A percentile compares a stretch with the other conserved stretches of the same genome.
Conservation (phyloP, 2,113 vertebrate genomes). For the Varanus salvator region DNA sequence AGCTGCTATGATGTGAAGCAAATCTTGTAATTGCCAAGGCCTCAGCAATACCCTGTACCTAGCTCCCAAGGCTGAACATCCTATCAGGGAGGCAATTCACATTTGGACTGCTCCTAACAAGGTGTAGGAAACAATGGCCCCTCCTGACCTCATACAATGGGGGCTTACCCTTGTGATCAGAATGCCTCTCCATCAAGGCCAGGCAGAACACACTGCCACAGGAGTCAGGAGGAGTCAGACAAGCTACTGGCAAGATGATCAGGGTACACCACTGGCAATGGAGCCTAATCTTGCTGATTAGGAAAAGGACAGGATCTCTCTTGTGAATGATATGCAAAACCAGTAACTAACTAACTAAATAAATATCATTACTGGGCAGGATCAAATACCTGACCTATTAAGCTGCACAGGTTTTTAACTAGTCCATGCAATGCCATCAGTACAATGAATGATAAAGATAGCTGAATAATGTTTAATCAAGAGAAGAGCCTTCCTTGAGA, state of each 20-base stretch:
- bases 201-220: background rate
- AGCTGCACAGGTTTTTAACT: background rate
- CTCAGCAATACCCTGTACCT: background rate
- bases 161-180: background rate
- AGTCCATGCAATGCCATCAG: background rate
- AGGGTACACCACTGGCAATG: background rate
- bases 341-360: no score
- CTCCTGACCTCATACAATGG: background rate
- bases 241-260: background rate
- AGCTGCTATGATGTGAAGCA: background rate
- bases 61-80: background rate
- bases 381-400: background rate
- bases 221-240: background rate
- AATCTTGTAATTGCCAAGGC: background rate
- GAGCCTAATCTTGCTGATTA: background rate
- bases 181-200: background rate
- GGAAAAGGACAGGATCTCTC: no score
- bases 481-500: background rate
- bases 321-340: no score
- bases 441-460: background rate
- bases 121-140: background rate
- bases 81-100: background rate
- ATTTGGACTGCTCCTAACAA: background rate
- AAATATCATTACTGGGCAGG: background rate
- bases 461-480: background rate